Conservation (phyloP, 2,888 invertebrate species). For the Protodeltote pygarga region DNA sequence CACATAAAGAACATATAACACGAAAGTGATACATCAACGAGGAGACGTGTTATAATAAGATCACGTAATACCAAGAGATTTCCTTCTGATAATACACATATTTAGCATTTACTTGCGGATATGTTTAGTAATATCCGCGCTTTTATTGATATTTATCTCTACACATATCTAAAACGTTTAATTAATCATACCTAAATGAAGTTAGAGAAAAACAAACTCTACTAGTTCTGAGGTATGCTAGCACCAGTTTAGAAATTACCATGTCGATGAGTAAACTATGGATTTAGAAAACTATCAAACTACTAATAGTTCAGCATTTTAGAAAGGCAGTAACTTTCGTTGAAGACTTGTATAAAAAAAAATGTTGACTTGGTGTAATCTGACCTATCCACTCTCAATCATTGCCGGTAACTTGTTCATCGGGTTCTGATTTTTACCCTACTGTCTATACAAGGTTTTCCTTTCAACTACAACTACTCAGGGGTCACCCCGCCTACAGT, state of each 20-base stretch:
- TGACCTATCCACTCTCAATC: conserved; percentile 47
- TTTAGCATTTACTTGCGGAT: too few species aligned
- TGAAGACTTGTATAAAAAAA: conserved; percentile 26
- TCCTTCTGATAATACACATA: too few species aligned
- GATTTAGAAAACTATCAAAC: conserved; percentile 40
- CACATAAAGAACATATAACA: too few species aligned
- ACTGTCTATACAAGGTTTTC: conserved; percentile 51
- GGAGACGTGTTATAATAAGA: too few species aligned
- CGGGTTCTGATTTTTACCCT: conserved; percentile 47
- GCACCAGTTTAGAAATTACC: conserved; percentile 44
- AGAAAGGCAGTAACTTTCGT: conserved; percentile 38
- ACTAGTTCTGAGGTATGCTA: conserved; percentile 21
- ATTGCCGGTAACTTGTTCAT: conserved; percentile 39
- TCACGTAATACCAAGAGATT: too few species aligned
- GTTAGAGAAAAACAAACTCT: conserved; percentile 2
- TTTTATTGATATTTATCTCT: too few species aligned
- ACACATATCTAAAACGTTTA: background rate
- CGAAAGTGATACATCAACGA: too few species aligned
- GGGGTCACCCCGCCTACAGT: conserved; percentile 40
- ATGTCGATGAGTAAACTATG: conserved; percentile 31
- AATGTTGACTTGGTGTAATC: conserved; percentile 10
- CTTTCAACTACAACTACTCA: conserved; percentile 50
- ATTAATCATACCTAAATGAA: conserved; percentile 4
- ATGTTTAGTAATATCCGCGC: too few species aligned
- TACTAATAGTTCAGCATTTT: conserved; percentile 38